Evolutionary conservation across 2,797 vertebrate genomes (phyloP), one percentile per base, ranked within the genome.

Genomic region (Sebastes hubbsi): DNA sequence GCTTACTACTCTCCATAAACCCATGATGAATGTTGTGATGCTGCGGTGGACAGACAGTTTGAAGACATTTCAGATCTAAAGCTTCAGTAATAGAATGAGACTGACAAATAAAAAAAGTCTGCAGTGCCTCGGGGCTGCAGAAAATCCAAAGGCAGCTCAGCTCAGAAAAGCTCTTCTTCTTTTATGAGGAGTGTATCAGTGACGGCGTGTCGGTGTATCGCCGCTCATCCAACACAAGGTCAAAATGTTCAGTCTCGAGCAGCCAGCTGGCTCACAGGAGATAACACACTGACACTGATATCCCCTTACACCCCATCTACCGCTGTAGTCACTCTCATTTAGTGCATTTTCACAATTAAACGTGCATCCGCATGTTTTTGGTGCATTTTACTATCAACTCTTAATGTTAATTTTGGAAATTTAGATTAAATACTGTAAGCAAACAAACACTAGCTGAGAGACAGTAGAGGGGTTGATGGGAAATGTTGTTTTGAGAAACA

Each of bases 171-270:
- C 29, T 56, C 3, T 22, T 8, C 59, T 70, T 46, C 66, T 70
- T 46, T 78, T 49, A 46, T 61, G 46, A 54, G 20, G 49, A 78
- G n/a, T 22, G 38, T 62, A 72, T 81, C 67, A 27, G 56, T 13
- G 60, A n/a, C 14, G 10, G 49, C 38, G 46, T 71, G 70, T 27
- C 25, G 5, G 73, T 24, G 1, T 79, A 80, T 83, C 66, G 54
- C 64, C 30, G 22, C 61, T 86, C 58, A 82, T 64, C 68, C 70
- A 61, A 61, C 58, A 86, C 81, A 69, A 92, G 87, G 90, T 88
- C 86, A 75, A 72, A 71, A 32, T 68, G 64, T 83, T 81, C 5
- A 5, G 80, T 61, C 72, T 84, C 8, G 2, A 66, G 60, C 18
- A 80, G 46, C 65, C 87, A 81, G 82, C 83, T 86, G 88, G 63